Conservation (phyloP, 53 echinoderm and acorn worm genomes). For the Glandiceps talaboti region DNA sequence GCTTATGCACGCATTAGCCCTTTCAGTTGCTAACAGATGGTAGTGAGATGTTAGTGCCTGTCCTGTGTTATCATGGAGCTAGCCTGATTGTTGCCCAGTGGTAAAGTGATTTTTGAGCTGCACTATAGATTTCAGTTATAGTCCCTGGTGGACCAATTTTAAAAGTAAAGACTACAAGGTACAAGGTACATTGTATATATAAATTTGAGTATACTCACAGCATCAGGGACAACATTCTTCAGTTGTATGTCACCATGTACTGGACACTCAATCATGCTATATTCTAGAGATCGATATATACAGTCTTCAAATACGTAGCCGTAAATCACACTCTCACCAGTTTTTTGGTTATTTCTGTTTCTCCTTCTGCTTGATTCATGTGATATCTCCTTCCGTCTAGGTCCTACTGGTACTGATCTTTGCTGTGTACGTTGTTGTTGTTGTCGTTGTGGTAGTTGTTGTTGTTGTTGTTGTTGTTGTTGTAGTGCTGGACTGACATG, state of each 20-base stretch:
- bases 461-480: too few species aligned
- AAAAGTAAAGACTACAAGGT: too few species aligned
- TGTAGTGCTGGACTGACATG: too few species aligned
- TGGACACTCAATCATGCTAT: slow-evolving; percentile 67
- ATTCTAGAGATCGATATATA: slow-evolving; percentile 72
- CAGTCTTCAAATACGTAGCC: slow-evolving; percentile 89
- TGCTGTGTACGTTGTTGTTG: neutral
- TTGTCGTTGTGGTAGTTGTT: neutral
- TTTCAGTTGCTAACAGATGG: too few species aligned
- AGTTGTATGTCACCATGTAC: slow-evolving; percentile 62
- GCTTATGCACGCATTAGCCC: too few species aligned
- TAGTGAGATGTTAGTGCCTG: too few species aligned
- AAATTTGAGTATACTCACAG: slow-evolving; percentile 81
- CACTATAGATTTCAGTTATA: too few species aligned
- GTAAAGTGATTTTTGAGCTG: too few species aligned
- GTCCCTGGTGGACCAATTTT: too few species aligned
- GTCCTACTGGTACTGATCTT: neutral
- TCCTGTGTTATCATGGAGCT: too few species aligned
- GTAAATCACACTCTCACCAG: slow-evolving; percentile 20
- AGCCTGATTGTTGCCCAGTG: too few species aligned
- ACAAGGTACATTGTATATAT: too few species aligned
- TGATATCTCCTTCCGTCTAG: neutral
- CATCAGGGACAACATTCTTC: slow-evolving; percentile 83
- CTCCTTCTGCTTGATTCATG: neutral
- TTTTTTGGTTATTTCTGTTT: neutral